Conservation (phyloP, 2,113 vertebrate genomes). For the Pterocles orientalis region DNA sequence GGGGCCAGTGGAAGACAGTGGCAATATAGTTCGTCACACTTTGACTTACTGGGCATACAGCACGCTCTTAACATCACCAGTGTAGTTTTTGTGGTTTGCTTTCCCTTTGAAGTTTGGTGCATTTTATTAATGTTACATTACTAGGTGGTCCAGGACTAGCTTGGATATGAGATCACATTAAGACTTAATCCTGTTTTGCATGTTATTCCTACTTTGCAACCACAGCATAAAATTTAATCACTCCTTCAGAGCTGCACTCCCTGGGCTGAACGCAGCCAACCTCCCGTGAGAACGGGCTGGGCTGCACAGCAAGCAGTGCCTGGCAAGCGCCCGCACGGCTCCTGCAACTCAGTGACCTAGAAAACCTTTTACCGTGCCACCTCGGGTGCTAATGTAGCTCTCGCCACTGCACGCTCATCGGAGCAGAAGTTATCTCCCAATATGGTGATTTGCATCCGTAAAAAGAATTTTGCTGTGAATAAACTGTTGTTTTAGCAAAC, state of each 20-base stretch:
- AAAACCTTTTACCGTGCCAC: background rate
- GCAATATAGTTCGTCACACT: background rate
- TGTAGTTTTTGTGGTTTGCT: background rate
- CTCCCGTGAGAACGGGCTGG: background rate
- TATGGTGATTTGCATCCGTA: fast-evolving
- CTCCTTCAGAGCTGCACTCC: background rate
- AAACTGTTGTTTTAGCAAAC: background rate
- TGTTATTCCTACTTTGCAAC: conserved; percentile 40
- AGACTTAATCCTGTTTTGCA: conserved; percentile 22
- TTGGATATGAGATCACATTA: background rate
- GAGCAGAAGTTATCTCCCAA: background rate
- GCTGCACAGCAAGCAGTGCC: background rate
- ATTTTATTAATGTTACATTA: background rate
- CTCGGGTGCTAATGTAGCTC: background rate
- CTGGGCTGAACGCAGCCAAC: background rate
- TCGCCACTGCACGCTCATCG: background rate
- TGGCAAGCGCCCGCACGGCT: background rate
- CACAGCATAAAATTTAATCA: conserved; percentile 17
- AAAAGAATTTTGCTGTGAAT: background rate
- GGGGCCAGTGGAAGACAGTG: background rate
- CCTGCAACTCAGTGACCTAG: background rate
- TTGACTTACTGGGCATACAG: background rate
- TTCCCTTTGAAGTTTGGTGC: conserved; percentile 24
- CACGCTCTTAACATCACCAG: background rate
- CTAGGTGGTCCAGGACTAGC: conserved; percentile 29